Conservation (phyloP, 2,888 invertebrate species). For the Microctonus hyperodae region DNA sequence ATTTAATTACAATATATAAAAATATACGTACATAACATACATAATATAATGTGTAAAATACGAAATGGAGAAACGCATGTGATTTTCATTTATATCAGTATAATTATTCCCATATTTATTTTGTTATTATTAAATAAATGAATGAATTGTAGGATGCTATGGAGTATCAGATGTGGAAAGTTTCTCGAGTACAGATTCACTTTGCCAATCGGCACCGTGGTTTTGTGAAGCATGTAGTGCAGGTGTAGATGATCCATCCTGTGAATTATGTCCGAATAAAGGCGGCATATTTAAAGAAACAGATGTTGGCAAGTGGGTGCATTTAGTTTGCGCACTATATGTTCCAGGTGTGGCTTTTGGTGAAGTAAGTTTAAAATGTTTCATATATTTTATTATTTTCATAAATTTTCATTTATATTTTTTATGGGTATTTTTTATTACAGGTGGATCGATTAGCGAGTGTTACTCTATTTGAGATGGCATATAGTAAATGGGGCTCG, state of each 20-base stretch:
- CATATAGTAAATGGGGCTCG: slow-evolving; percentile 96
- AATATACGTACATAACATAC: neutral
- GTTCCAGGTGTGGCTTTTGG: slow-evolving; percentile 97
- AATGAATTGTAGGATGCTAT: slow-evolving; percentile 82
- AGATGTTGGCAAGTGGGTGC: slow-evolving; percentile 98
- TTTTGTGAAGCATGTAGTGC: slow-evolving; percentile 99
- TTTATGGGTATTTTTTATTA: slow-evolving; percentile 1
- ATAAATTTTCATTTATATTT: slow-evolving; percentile 3
- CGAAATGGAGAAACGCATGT: too few species aligned
- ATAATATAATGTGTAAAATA: neutral
- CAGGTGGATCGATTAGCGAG: slow-evolving; percentile 85
- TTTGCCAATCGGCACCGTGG: slow-evolving; percentile 98
- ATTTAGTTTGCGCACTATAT: slow-evolving; percentile 96
- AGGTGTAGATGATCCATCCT: slow-evolving; percentile 85
- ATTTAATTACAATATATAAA: too few species aligned
- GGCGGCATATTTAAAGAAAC: slow-evolving; percentile 95
- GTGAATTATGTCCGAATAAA: slow-evolving; percentile 94
- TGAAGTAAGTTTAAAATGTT: slow-evolving; percentile 69
- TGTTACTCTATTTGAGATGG: slow-evolving; percentile 96
- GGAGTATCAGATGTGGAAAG: slow-evolving; percentile 92
- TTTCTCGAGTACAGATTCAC: slow-evolving; percentile 90
- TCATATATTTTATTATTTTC: neutral
- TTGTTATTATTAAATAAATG: too few species aligned
- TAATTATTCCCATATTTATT: too few species aligned
- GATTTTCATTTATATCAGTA: too few species aligned